phyloP scores from a whole-genome alignment of 2,888 invertebrate genomes.

The Formica aserva region DNA sequence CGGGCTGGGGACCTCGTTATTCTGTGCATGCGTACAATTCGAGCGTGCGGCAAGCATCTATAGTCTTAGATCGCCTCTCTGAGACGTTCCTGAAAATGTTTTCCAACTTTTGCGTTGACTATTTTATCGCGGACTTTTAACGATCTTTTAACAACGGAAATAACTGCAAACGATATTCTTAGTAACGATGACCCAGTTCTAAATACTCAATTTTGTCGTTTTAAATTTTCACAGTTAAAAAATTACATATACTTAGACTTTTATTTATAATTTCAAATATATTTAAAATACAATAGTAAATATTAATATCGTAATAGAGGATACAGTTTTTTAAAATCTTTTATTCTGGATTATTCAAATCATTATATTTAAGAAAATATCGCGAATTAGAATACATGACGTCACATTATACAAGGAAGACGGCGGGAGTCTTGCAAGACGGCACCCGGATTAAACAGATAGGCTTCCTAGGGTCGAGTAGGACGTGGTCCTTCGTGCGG shows the following conservation, averaged over 20 bases:
- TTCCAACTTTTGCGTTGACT: conserved; percentile 58
- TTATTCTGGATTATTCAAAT: background rate
- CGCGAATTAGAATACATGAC: conserved; percentile 75
- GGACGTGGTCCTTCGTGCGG: conserved; percentile 77
- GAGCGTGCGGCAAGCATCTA: conserved; percentile 76
- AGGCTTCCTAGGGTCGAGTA: conserved; percentile 80
- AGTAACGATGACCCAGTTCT: background rate
- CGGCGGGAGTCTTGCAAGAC: conserved; percentile 79
- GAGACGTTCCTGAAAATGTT: conserved; percentile 5
- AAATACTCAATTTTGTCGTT: conserved; percentile 14
- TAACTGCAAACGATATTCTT: conserved; percentile 1
- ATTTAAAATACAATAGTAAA: background rate
- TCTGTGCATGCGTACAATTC: conserved; percentile 81
- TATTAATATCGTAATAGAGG: background rate
- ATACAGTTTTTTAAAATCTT: background rate
- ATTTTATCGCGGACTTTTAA: conserved; percentile 7
- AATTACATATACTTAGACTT: background rate
- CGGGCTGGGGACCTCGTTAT: conserved; percentile 81
- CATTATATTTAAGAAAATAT: conserved; percentile 57
- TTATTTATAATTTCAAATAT: background rate
- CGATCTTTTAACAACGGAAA: conserved; percentile 6
- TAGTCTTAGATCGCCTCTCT: conserved; percentile 62
- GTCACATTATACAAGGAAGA: conserved; percentile 70
- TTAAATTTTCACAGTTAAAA: background rate
- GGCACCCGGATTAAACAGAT: conserved; percentile 81